A percentile compares a stretch with the other conserved stretches of the same genome.
Evolutionary conservation across 2,797 vertebrate species (phyloP).

Genomic region (Falco columbarius): DNA sequence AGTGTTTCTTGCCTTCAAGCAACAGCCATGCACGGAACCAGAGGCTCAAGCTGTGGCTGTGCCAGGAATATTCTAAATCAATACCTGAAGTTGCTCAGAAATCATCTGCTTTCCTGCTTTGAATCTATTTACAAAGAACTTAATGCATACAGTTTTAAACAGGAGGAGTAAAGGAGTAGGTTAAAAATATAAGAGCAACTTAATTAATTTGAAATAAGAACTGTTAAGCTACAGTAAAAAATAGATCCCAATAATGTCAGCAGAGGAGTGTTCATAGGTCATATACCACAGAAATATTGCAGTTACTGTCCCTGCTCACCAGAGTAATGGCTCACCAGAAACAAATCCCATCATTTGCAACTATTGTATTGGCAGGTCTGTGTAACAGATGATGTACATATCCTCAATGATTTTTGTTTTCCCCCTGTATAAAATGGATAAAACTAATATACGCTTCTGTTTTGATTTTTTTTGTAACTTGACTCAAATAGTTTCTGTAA

Average conservation of each 20-base stretch:
- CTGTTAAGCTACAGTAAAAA: not conserved
- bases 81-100: not conserved
- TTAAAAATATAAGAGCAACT: not conserved
- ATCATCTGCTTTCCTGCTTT: not conserved
- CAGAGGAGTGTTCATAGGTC: not conserved
- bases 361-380: not conserved
- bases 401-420: not conserved
- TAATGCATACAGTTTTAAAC: not conserved
- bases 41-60: not conserved
- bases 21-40: not conserved
- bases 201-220: not conserved
- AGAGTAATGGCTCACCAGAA: not conserved
- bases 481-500: not conserved
- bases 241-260: not conserved
- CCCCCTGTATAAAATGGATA: not conserved
- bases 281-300: constrained; percentile 6
- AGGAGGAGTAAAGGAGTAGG: not conserved
- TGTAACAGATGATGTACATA: not conserved
- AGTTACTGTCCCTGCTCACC: not conserved
- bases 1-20: not conserved
- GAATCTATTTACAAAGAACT: constrained; percentile 9
- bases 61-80: constrained; percentile 15
- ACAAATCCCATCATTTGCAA: not conserved
- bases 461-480: not conserved
- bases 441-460: fast-evolving